Base-by-base conservation (phyloP, 1,140 invertebrate species). In the Octopus sinensis region DNA sequence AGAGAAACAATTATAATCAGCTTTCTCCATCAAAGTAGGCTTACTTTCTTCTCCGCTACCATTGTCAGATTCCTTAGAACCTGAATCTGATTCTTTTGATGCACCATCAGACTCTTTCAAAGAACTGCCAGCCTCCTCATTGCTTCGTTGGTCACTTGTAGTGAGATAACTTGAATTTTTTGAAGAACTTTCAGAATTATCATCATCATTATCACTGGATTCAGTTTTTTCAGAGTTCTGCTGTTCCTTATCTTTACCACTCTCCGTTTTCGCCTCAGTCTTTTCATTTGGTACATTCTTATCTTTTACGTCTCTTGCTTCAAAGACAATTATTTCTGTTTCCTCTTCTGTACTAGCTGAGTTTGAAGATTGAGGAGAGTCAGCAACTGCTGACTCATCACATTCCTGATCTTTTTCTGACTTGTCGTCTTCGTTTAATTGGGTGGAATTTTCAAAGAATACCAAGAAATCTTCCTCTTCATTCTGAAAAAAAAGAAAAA, bases 41-140 rank as follows among this genome's bases (percentile, higher is more conserved):
- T 75, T 30, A 76, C 4, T 23, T 81, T 75, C 13, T 30, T 53
- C n/a, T 78, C 82, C 0, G 78, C 81, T 80, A 80, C 78, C 0
- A 76, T 81, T 54, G 77, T 71, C 51, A 73, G 77, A 30, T 82
- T 81, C 73, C 54, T 53, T 77, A 54, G 71, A 77, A 30, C 80
- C n/a, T 53, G 54, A 7, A 75, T 80, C 12, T 13, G 53, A 54
- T 79, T 81, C 68, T 54, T 73, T 78, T 2, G 81, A 84, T 30
- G 79, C 78, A 12, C 79, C 62, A 71, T 86, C 86, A 0, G 85
- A 86, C 54, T 87, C 86, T 52, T 87, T 87, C 76, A 86, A 71
- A 73, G 86, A 87, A 82, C 86, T 87, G 12, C 82, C 80, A 17
- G 84, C 83, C 52, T 87, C 86, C 30, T 86, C 86, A 76, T 82